phyloP scores from a whole-genome alignment of 64 coral and sea anemone species.

The Orbicella faveolata region DNA sequence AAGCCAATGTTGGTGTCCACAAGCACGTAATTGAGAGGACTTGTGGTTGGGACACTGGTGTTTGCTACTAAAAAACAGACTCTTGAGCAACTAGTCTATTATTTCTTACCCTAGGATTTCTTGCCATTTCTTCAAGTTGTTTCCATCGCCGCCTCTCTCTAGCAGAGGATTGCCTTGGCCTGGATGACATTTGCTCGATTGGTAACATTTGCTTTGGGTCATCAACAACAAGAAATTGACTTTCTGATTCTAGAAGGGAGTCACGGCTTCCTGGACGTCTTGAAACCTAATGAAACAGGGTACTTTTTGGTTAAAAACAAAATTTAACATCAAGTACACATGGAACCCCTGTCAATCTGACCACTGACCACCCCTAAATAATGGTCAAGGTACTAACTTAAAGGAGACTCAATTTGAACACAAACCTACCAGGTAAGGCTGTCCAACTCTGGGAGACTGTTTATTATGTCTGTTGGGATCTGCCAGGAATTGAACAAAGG shows the following conservation, averaged over 20 bases:
- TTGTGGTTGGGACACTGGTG: not conserved
- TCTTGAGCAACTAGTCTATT: not conserved
- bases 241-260: conserved; percentile 94
- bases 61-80: not conserved
- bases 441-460: not conserved
- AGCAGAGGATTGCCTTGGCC: conserved; percentile 66
- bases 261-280: conserved; percentile 74
- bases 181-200: conserved; percentile 2
- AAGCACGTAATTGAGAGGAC: too few species aligned
- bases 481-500: not conserved
- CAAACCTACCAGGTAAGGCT: conserved; percentile 14
- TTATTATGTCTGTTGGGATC: not conserved
- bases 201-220: conserved; percentile 51
- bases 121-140: conserved; percentile 90
- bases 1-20: too few species aligned
- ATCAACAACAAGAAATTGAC: conserved; percentile 92
- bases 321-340: too few species aligned
- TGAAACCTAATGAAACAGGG: conserved; percentile 37
- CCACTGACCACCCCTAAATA: too few species aligned
- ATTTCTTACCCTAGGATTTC: conserved; percentile 73
- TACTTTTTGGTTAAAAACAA: too few species aligned
- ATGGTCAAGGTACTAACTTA: not conserved
- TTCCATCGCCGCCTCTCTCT: conserved; percentile 94
- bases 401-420: too few species aligned
- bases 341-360: too few species aligned